phyloP scores from a whole-genome alignment of 35 echinoderm and acorn worm species.

The Apostichopus californicus region DNA sequence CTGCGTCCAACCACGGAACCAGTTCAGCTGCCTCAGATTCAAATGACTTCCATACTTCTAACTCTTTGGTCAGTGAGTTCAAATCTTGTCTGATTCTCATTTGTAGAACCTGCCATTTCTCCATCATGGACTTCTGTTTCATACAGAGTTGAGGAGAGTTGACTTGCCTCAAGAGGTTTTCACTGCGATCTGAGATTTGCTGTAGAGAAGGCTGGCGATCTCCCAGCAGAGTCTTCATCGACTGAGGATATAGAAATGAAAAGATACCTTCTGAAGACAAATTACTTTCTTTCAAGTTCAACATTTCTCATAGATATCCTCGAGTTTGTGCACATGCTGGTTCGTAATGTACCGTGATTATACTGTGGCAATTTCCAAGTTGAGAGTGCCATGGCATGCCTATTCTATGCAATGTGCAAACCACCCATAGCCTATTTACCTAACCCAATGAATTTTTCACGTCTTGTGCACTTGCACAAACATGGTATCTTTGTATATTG shows the following conservation, averaged over 20 bases:
- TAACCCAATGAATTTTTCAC: too few relatives aligned
- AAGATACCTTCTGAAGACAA: too few relatives aligned
- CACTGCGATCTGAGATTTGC: conserved; percentile 63
- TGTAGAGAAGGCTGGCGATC: conserved; percentile 70
- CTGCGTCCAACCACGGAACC: conserved; percentile 67
- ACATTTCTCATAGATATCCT: too few relatives aligned
- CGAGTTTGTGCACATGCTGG: too few relatives aligned
- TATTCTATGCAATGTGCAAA: too few relatives aligned
- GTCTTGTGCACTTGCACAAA: too few relatives aligned
- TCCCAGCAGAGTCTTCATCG: conserved; percentile 74
- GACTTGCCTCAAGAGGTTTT: conserved; percentile 63
- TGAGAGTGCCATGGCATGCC: too few relatives aligned
- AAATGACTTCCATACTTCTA: conserved; percentile 86
- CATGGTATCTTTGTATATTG: too few relatives aligned
- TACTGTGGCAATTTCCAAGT: too few relatives aligned
- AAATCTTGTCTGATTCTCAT: conserved; percentile 68
- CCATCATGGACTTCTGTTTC: conserved; percentile 57
- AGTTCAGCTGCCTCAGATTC: conserved; percentile 68
- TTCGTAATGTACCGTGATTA: too few relatives aligned
- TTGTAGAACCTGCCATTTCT: conserved; percentile 74
- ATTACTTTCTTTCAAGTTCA: too few relatives aligned
- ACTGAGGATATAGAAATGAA: conserved; percentile 49
- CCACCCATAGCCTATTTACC: too few relatives aligned
- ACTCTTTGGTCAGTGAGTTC: conserved; percentile 58
- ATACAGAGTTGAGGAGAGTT: conserved; percentile 70